Percentiles rank a stretch among this genome's conserved stretches.
Evolutionary conservation across 2,797 vertebrate genomes (phyloP).

Genomic region (Adrianichthys oophorus): DNA sequence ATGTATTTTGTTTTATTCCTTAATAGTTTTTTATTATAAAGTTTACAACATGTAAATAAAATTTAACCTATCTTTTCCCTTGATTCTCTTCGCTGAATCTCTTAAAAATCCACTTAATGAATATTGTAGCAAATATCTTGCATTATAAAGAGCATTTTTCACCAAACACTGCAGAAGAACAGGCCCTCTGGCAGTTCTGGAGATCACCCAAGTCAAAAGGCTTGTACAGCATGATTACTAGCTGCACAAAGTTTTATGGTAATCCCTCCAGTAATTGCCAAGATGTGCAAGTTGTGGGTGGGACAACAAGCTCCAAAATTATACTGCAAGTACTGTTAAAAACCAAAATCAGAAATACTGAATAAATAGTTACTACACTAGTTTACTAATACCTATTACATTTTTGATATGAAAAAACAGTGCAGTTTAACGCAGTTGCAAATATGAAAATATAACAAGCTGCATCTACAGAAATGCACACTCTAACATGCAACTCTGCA

Average conservation of each 20-base stretch:
- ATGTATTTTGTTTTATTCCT: too few relatives aligned
- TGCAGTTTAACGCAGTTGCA: background rate
- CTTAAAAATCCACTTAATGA: background rate
- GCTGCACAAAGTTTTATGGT: conserved; percentile 8
- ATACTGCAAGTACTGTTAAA: background rate
- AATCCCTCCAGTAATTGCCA: conserved; percentile 9
- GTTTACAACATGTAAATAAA: too few relatives aligned
- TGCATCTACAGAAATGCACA: conserved; percentile 15
- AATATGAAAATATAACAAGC: background rate
- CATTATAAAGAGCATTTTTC: conserved; percentile 2
- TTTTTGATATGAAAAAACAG: background rate
- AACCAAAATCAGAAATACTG: background rate
- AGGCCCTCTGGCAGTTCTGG: conserved; percentile 4
- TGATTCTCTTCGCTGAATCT: conserved; percentile 2
- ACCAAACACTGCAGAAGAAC: conserved; percentile 2
- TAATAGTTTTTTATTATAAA: conserved; percentile 2
- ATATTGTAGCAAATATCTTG: conserved; percentile 7
- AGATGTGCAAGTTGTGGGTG: conserved; percentile 4
- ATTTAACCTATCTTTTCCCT: background rate
- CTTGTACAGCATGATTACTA: background rate
- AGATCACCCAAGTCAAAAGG: conserved; percentile 12
- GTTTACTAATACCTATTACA: conserved; percentile 1
- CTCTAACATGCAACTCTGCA: conserved; percentile 10
- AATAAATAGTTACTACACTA: conserved; percentile 1
- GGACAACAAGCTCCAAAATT: background rate